Evolutionary conservation across 2,888 invertebrate species (phyloP), one percentile per base, ranked within the genome.

Genomic region (Drosophila borborema): DNA sequence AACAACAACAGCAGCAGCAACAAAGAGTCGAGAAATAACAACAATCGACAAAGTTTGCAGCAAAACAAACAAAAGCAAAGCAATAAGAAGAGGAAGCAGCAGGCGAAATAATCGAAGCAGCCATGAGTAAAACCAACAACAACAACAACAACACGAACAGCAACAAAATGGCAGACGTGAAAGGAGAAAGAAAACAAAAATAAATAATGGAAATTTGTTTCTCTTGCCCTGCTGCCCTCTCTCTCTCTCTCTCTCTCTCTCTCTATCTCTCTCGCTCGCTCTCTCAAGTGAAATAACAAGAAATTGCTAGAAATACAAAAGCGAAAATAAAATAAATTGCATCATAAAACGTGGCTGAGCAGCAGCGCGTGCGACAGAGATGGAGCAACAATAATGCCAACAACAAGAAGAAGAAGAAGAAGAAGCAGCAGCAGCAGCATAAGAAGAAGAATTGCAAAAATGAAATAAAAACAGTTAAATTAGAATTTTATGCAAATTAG

Each of bases 401-500:
- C 28, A 28, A 28, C 7, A 28, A 28, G 5, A 28, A 28, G 5
- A 28, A 28, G 28, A 5, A 28, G 28, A 28, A 28, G 5, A 5
- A 28, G 0, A 5, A 28, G 28, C 0, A 28, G 28, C 28, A 62
- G 62, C 56, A 62, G 69, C 49, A 67, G 61, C 16, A 62, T 53
- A 41, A 62, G 51, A 46, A 53, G 61, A 18, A 54, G 54, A 14
- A 54, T 16, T 5, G 38, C 53, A 12, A 14, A 20, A 10, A 12
- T 8, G 14, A 10, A 59, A 10, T 60, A 72, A 66, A 74, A 79
- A 70, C 82, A 79, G 74, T 81, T 87, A 92, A 92, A 91, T 92
- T 91, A 85, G 90, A 91, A 91, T 91, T 91, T 92, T 92, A 92
- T 91, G 92, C 90, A 91, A 91, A 91, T 91, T 71, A 80, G 77